phyloP scores from a whole-genome alignment of 2,888 invertebrate species.

The Polyommatus icarus region DNA sequence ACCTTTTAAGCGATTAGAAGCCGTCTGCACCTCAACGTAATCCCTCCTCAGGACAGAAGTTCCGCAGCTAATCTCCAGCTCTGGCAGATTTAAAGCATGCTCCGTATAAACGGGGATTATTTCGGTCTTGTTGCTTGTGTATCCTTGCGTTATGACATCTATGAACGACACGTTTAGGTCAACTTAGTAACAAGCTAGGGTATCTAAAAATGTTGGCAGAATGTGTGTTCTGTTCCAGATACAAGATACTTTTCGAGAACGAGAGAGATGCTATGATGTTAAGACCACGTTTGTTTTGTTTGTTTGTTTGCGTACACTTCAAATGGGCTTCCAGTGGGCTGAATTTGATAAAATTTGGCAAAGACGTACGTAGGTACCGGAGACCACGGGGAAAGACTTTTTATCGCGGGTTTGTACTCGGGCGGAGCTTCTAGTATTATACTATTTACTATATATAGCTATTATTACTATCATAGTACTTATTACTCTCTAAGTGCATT shows the following conservation, averaged over 20 bases:
- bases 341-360: no score
- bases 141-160: background rate
- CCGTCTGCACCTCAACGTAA: slow-evolving; percentile 6
- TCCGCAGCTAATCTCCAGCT: slow-evolving; percentile 11
- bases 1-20: slow-evolving; percentile 25
- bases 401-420: no score
- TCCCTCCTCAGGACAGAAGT: slow-evolving; percentile 20
- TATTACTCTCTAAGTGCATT: background rate
- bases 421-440: no score
- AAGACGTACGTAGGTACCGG: no score
- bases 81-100: slow-evolving; percentile 20
- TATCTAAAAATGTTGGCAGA: background rate
- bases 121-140: background rate
- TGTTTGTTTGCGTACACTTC: no score
- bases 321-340: no score
- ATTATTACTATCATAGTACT: background rate
- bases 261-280: no score
- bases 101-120: slow-evolving; percentile 13
- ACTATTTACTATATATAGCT: no score
- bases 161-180: background rate
- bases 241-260: no score
- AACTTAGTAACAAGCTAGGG: background rate
- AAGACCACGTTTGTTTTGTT: no score
- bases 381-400: no score
- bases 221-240: background rate